These are phyloP conservation scores for Pitta sordida DNA, from an alignment of 2,113 vertebrate genomes.

Conservation along the genomic window DNA sequence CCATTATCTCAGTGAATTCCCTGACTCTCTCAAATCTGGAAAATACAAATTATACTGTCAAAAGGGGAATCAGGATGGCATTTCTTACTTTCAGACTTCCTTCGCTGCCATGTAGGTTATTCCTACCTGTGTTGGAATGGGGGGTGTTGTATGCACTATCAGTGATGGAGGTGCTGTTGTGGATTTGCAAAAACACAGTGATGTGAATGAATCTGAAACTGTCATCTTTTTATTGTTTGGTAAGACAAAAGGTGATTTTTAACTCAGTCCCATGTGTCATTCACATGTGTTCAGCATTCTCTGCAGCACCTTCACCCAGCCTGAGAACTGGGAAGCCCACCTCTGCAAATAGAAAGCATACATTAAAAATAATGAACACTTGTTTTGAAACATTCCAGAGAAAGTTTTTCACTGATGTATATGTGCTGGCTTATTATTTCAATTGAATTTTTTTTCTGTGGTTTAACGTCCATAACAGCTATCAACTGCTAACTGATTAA, in stretches of 20 bases:
- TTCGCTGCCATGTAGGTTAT: neutral
- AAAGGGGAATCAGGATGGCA: neutral
- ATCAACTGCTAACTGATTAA: neutral
- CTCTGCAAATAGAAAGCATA: neutral
- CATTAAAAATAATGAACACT: conserved; percentile 41
- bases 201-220: neutral
- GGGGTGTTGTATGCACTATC: neutral
- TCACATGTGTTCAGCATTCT: neutral
- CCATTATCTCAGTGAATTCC: neutral
- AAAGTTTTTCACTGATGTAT: neutral
- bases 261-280: neutral
- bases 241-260: conserved; percentile 45
- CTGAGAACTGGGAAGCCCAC: neutral
- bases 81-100: neutral
- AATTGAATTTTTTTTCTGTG: neutral
- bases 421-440: neutral
- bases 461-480: neutral
- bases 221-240: neutral
- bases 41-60: neutral
- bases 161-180: neutral
- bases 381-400: neutral
- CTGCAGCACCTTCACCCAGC: neutral
- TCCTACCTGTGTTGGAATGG: neutral
- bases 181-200: conserved; percentile 1
- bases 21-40: neutral